A percentile compares a stretch with the other conserved stretches of the same genome.
Conservation (phyloP, 2,888 invertebrate species). For the Polymixis lichenea region DNA sequence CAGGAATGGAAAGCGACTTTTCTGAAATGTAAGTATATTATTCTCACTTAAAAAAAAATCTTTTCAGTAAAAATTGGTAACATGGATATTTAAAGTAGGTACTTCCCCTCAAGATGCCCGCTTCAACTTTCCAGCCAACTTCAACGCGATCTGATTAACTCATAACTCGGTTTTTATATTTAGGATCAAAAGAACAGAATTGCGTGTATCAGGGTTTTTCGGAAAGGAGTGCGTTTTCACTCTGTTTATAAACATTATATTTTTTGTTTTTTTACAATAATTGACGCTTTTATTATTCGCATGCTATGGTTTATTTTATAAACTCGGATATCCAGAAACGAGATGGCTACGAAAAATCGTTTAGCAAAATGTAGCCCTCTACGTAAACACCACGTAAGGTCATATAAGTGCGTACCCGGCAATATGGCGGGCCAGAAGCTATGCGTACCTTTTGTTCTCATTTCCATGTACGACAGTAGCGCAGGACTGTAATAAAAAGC, state of each 20-base stretch:
- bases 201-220: neutral
- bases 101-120: neutral
- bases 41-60: too few relatives aligned
- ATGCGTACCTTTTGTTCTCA: neutral
- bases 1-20: too few relatives aligned
- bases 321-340: conserved; percentile 2
- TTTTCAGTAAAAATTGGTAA: too few relatives aligned
- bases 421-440: conserved; percentile 1
- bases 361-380: conserved; percentile 1
- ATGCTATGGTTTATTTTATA: conserved; percentile 6
- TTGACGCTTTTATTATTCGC: conserved; percentile 4
- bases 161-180: neutral
- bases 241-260: too few relatives aligned
- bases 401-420: neutral
- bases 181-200: neutral
- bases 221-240: too few relatives aligned
- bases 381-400: neutral
- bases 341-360: conserved; percentile 4
- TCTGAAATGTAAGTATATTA: too few relatives aligned
- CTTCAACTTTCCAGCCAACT: neutral
- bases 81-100: neutral
- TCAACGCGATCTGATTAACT: neutral
- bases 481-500: conserved; percentile 1
- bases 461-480: neutral
- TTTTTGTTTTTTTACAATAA: too few relatives aligned